These are phyloP conservation scores for Chironomus tepperi DNA, from an alignment of 1,140 invertebrate species.

Conservation along the genomic window DNA sequence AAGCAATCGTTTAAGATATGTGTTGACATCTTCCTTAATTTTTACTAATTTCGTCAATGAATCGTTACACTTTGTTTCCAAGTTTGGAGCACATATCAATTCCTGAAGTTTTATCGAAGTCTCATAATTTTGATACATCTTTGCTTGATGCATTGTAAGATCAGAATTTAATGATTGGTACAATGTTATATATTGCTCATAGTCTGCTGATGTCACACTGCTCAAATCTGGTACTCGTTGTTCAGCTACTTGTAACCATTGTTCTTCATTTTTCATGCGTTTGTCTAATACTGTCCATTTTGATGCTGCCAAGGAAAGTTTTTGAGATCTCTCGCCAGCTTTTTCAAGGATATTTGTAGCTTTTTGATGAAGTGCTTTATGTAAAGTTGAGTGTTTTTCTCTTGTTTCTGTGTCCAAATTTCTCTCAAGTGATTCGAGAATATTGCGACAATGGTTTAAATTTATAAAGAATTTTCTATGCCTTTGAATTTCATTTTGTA, in stretches of 20 bases:
- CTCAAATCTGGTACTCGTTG: slow-evolving; percentile 70
- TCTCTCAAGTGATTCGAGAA: slow-evolving; percentile 73
- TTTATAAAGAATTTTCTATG: slow-evolving; percentile 82
- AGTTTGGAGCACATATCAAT: slow-evolving; percentile 58
- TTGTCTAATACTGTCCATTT: slow-evolving; percentile 72
- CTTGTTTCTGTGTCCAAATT: slow-evolving; percentile 72
- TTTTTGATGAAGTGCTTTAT: slow-evolving; percentile 62
- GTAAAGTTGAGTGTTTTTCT: slow-evolving; percentile 60
- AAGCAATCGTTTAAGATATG: slow-evolving; percentile 55
- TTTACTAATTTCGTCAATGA: slow-evolving; percentile 58
- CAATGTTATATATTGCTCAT: slow-evolving; percentile 72
- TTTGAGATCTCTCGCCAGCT: slow-evolving; percentile 65
- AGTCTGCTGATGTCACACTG: slow-evolving; percentile 67
- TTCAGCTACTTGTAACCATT: slow-evolving; percentile 70
- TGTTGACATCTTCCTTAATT: slow-evolving; percentile 63
- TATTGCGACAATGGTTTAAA: slow-evolving; percentile 71
- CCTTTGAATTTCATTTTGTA: slow-evolving; percentile 80
- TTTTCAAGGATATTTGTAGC: slow-evolving; percentile 66
- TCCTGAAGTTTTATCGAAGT: slow-evolving; percentile 65
- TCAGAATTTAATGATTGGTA: slow-evolving; percentile 70
- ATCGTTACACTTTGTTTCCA: slow-evolving; percentile 59
- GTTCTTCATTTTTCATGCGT: slow-evolving; percentile 68
- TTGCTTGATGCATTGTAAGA: slow-evolving; percentile 65
- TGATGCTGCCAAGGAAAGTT: slow-evolving; percentile 71
- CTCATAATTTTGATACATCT: slow-evolving; percentile 58